Evolutionary conservation across 2,797 vertebrate species (phyloP).

Genomic region (Clarias platycephalus): DNA sequence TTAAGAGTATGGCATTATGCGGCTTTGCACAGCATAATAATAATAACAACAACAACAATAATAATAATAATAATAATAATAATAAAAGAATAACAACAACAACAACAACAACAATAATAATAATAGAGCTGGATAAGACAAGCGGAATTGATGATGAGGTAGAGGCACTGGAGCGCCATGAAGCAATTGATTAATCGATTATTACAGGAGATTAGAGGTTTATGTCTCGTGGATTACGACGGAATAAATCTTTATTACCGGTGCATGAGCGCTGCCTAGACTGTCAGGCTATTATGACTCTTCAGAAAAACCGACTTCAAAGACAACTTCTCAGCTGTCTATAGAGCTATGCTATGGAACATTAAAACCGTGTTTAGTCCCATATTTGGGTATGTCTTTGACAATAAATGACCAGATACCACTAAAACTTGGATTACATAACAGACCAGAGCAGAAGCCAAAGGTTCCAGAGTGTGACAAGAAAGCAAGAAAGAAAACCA

Average conservation of each 20-base stretch:
- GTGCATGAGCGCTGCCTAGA: conserved; percentile 26
- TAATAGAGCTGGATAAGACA: neutral
- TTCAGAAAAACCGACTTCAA: conserved; percentile 21
- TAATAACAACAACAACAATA: neutral
- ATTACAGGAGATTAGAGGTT: conserved; percentile 54
- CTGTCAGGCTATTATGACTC: conserved; percentile 28
- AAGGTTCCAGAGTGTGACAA: neutral
- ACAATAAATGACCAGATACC: conserved; percentile 33
- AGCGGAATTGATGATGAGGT: conserved; percentile 5
- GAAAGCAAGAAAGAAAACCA: neutral
- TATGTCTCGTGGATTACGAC: conserved; percentile 51
- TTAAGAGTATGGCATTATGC: neutral
- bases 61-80: neutral
- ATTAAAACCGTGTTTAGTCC: neutral
- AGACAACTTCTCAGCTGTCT: neutral
- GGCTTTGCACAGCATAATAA: neutral
- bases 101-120: neutral
- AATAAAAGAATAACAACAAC: neutral
- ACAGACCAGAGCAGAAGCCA: conserved; percentile 5
- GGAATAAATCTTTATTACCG: conserved; percentile 51
- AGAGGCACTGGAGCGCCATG: conserved; percentile 27
- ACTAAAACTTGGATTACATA: conserved; percentile 27
- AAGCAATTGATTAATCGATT: conserved; percentile 52
- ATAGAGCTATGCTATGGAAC: neutral
- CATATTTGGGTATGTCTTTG: conserved; percentile 11